A percentile compares a stretch with the other conserved stretches of the same genome.
Conservation (phyloP, 2,113 vertebrate species). For the Stigmatopora argus region DNA sequence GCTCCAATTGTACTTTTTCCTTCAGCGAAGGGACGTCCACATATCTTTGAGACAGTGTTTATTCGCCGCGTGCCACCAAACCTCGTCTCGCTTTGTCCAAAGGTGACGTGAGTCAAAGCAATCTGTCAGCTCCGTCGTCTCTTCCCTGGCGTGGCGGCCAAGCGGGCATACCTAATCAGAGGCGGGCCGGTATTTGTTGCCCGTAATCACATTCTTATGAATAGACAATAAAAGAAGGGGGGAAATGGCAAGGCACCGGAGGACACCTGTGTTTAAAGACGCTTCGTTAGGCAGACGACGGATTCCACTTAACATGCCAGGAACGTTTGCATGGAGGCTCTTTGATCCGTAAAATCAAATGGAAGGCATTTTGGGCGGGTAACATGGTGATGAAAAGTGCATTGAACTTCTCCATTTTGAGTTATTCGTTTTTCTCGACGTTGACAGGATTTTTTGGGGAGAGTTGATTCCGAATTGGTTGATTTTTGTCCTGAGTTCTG, state of each 20-base stretch:
- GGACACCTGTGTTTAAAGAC: slow-evolving; percentile 62
- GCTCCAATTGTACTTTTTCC: slow-evolving; percentile 12
- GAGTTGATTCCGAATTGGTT: neutral
- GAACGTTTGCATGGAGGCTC: slow-evolving; percentile 47
- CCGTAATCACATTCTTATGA: slow-evolving; percentile 61
- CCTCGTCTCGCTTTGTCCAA: slow-evolving; percentile 17
- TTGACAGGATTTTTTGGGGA: neutral
- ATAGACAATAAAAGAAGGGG: slow-evolving; percentile 58
- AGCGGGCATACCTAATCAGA: slow-evolving; percentile 50
- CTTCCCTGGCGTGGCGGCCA: slow-evolving; percentile 28
- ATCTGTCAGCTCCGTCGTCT: slow-evolving; percentile 28
- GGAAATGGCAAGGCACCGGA: slow-evolving; percentile 54
- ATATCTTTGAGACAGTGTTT: slow-evolving; percentile 9
- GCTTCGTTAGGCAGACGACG: slow-evolving; percentile 61
- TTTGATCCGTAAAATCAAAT: slow-evolving; percentile 68
- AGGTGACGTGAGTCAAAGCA: slow-evolving; percentile 29
- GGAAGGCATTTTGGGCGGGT: slow-evolving; percentile 45
- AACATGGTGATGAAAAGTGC: slow-evolving; percentile 41
- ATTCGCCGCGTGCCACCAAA: slow-evolving; percentile 7
- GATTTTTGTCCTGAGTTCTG: too few relatives aligned
- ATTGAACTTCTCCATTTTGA: slow-evolving; percentile 19
- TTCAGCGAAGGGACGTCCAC: slow-evolving; percentile 21
- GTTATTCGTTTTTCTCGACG: neutral
- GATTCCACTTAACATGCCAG: slow-evolving; percentile 58
- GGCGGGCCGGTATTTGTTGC: slow-evolving; percentile 56